Base-by-base conservation (phyloP, 2,888 invertebrate genomes). In the Melinaea marsaeus region DNA sequence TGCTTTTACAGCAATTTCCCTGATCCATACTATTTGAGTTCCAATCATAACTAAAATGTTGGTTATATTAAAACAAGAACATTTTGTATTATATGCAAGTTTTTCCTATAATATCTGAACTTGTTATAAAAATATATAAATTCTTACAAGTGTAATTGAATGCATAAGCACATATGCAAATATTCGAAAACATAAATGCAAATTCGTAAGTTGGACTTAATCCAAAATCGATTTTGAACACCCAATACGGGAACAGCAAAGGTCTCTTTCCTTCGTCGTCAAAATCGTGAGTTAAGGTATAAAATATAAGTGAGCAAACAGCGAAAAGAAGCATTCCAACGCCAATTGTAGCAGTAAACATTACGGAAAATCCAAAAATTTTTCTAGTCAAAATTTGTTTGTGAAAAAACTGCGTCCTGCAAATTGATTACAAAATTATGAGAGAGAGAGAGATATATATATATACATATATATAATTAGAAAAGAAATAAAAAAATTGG, bases 11-110 rank as follows among this genome's bases (percentile, higher is more conserved):
- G 73, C 71, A 67, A 88, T 84, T 60, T 86, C 79, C 45, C 84
- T 74, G 13, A 85, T 74, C 87, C 86, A 87, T 13, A 86, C 72
- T 67, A 87, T 74, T 75, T 85, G 79, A 11, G 82, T 82, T 72
- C 80, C 79, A 34, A 82, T 66, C 76, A 80, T 81, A 73, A 85
- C 88, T 88, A 73, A 55, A 67, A 22, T 22, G 22, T 0, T 22
- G 22, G 22, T 22, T 22, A 22, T 22, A 22, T 22, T 22, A 22
- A 22, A 1, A 22, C 22, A 22, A 22, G 22, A 22, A 22, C 22
- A 22, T 22, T 22, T 22, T 22, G 22, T 22, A 22, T 22, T 22
- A 22, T 22, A 22, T 22, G 22, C 22, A 22, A 22, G 22, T 22
- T 22, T 22, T 22, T 22, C 22, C 22, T 22, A 22, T 22, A 22